Evolutionary conservation across 2,113 vertebrate genomes (phyloP).

Genomic region (Halcyon malimbica): DNA sequence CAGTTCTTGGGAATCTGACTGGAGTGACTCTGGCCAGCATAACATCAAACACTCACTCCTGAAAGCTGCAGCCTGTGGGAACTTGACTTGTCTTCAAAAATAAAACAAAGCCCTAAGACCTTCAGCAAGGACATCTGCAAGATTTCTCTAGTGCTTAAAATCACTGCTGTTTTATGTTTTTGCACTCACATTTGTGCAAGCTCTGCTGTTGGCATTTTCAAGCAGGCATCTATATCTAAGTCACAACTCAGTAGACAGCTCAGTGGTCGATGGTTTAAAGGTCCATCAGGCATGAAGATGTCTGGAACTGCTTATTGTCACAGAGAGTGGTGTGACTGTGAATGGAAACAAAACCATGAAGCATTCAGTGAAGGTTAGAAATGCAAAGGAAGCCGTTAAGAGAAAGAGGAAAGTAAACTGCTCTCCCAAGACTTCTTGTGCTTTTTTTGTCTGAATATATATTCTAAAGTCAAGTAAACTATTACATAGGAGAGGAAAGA

Average conservation of each 20-base stretch:
- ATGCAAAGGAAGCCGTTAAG: neutral
- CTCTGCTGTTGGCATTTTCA: neutral
- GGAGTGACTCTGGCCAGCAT: neutral
- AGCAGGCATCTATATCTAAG: neutral
- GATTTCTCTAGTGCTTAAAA: neutral
- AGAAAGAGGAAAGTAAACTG: neutral
- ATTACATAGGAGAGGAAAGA: neutral
- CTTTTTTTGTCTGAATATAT: neutral
- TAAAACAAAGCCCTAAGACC: neutral
- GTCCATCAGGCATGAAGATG: neutral
- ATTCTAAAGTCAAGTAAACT: slow-evolving; percentile 1
- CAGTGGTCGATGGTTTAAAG: neutral
- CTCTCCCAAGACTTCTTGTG: neutral
- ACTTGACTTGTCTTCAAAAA: neutral
- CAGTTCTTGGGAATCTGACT: neutral
- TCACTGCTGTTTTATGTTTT: neutral
- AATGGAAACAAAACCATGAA: neutral
- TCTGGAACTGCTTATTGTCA: neutral
- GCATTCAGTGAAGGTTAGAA: neutral
- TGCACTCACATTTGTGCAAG: neutral
- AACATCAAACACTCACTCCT: neutral
- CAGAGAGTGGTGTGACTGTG: neutral
- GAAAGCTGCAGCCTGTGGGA: neutral
- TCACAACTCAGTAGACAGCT: neutral
- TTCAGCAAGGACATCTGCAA: neutral